phyloP scores from a whole-genome alignment of 2,888 invertebrate genomes.

The Venustoraphidia nigricollis region DNA sequence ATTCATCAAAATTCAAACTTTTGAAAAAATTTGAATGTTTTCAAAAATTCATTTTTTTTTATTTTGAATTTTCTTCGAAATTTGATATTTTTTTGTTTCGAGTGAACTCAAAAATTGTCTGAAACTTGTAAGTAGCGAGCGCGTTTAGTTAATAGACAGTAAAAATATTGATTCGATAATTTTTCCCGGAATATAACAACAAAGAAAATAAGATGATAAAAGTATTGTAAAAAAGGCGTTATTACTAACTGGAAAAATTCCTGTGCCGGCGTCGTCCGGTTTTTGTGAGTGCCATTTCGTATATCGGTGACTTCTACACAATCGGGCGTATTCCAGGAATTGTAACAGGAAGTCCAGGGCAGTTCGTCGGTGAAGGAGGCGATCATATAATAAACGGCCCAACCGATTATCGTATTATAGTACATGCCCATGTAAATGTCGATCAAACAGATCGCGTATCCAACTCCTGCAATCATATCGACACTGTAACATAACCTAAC shows the following conservation, averaged over 20 bases:
- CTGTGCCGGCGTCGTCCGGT: conserved; percentile 62
- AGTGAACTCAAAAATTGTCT: neutral
- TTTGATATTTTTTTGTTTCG: no score
- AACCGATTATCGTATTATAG: conserved; percentile 93
- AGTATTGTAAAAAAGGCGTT: no score
- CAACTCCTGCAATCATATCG: conserved; percentile 52
- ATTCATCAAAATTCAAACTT: no score
- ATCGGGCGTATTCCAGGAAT: conserved; percentile 70
- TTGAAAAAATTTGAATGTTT: no score
- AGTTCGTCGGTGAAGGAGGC: conserved; percentile 66
- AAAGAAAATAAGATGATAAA: no score
- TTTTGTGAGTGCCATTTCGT: conserved; percentile 26
- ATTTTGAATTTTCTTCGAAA: no score
- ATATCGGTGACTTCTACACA: conserved; percentile 48
- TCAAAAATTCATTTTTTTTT: no score
- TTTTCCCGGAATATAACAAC: neutral
- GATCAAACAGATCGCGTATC: conserved; percentile 90
- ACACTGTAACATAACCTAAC: no score
- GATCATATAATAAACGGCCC: conserved; percentile 84
- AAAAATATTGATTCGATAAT: neutral
- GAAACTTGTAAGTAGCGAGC: neutral
- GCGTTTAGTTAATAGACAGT: no score
- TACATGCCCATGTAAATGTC: conserved; percentile 94
- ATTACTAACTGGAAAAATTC: conserved; percentile 74
- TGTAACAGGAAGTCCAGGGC: conserved; percentile 78